Base-by-base conservation (phyloP, 2,113 vertebrate species). In the Archocentrus centrarchus region DNA sequence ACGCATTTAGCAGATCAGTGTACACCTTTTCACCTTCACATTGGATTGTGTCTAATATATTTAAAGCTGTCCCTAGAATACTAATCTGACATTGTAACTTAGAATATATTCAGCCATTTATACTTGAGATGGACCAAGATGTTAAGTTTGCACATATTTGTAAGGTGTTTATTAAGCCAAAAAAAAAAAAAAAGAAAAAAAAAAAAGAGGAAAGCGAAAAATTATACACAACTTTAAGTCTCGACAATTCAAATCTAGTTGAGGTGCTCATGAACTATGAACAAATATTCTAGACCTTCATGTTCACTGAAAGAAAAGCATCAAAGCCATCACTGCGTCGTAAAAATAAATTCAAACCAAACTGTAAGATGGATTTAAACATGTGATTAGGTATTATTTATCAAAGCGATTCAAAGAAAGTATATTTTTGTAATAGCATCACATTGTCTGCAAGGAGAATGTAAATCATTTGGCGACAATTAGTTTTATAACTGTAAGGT, bases 71-170 rank as follows among this genome's bases (percentile, higher is more conserved):
- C 87, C 88, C 90, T 88, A 39, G 90, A 91, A 88, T 91, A 88
- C 80, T 88, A 92, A 93, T 92, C 90, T 77, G 92, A 92, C 61
- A 39, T 82, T 64, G 87, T 91, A 75, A 92, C 81, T 88, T 89
- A 47, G 78, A 91, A 59, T 75, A 81, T 83, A 85, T 91, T 92
- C 87, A 92, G 90, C 89, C 84, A 81, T 93, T 94, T 86, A 88
- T 93, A 88, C 88, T 92, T 92, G 91, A 93, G 91, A 94, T 93
- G 96, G 95, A 96, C 95, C 96, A 96, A 95, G 88, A 91, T 93
- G 90, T 93, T 91, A 86, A 93, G 91, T 95, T 96, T 96, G 95
- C 95, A 96, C 93, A 91, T 94, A 91, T 90, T 94, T 93, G 86
- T 93, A 88, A 89, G 84, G 93, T 93, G 82, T 91, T 93, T 94